Evolutionary conservation across 2,113 vertebrate species (phyloP).

Genomic region (Megaptera novaeangliae): DNA sequence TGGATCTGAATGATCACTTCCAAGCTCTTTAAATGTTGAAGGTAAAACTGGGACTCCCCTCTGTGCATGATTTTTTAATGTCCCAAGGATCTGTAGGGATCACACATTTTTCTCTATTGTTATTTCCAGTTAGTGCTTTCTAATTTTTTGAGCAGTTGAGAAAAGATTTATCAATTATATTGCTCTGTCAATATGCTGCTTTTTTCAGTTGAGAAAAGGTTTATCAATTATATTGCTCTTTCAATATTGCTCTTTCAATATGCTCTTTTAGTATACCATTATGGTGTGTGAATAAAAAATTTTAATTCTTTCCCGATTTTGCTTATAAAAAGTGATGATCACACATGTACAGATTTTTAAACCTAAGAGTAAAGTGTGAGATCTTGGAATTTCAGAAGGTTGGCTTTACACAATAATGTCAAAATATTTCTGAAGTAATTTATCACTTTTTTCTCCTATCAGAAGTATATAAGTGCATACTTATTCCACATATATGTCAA

Average conservation of each 20-base stretch:
- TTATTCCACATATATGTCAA: fast-evolving
- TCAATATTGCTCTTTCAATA: not conserved
- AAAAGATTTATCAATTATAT: not conserved
- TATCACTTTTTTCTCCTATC: not conserved
- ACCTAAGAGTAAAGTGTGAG: not conserved
- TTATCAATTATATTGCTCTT: not conserved
- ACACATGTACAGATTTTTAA: not conserved
- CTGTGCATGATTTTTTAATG: not conserved
- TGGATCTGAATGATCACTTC: not conserved
- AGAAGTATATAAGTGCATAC: not conserved
- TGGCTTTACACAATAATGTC: not conserved
- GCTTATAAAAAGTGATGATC: not conserved
- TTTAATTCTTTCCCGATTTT: not conserved
- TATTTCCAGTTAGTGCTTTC: not conserved
- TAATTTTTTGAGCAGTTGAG: not conserved
- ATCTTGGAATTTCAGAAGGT: not conserved
- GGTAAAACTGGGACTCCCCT: not conserved
- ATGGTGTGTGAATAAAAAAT: not conserved
- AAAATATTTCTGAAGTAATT: not conserved
- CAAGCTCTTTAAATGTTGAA: not conserved
- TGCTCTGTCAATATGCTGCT: not conserved
- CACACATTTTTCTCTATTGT: not conserved
- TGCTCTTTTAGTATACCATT: not conserved
- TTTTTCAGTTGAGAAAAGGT: not conserved
- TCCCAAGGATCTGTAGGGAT: not conserved